A percentile compares a stretch with the other conserved stretches of the same genome.
These are phyloP conservation scores for Cyclargus thomasi DNA, from an alignment of 1,140 invertebrate species.

Conservation along the genomic window DNA sequence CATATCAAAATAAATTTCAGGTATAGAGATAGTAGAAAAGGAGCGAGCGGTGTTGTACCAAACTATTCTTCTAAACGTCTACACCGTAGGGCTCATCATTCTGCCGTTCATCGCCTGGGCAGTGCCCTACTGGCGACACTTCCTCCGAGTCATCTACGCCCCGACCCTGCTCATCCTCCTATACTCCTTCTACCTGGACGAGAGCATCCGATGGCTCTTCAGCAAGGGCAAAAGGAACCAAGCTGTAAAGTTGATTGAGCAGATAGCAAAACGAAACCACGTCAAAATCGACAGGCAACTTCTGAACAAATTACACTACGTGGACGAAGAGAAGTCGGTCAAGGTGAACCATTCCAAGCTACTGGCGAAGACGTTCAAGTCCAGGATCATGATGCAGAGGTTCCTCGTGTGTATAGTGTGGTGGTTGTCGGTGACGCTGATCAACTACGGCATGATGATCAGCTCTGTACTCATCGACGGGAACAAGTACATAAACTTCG, in stretches of 20 bases:
- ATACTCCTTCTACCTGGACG: slow-evolving; percentile 59
- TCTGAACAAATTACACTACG: slow-evolving; percentile 47
- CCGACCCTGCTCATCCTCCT: slow-evolving; percentile 54
- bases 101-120: slow-evolving; percentile 62
- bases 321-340: slow-evolving; percentile 35
- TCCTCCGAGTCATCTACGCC: slow-evolving; percentile 59
- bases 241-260: slow-evolving; percentile 50
- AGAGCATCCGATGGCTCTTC: slow-evolving; percentile 80
- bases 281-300: slow-evolving; percentile 41
- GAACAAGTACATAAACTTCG: slow-evolving; percentile 82
- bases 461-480: slow-evolving; percentile 86
- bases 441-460: slow-evolving; percentile 89
- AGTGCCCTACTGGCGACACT: slow-evolving; percentile 58
- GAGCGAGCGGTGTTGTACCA: slow-evolving; percentile 52
- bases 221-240: slow-evolving; percentile 72
- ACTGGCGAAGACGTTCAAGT: slow-evolving; percentile 55
- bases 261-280: slow-evolving; percentile 52
- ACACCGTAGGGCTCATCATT: slow-evolving; percentile 52
- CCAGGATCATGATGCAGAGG: slow-evolving; percentile 55
- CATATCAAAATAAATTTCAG: slow-evolving; percentile 33
- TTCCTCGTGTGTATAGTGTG: slow-evolving; percentile 80
- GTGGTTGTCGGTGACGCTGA: slow-evolving; percentile 84
- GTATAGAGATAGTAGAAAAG: slow-evolving; percentile 63
- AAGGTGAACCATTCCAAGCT: slow-evolving; percentile 41
- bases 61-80: slow-evolving; percentile 61